These are phyloP conservation scores for Poecilia wingei DNA, from an alignment of 2,797 vertebrate species.

Conservation along the genomic window DNA sequence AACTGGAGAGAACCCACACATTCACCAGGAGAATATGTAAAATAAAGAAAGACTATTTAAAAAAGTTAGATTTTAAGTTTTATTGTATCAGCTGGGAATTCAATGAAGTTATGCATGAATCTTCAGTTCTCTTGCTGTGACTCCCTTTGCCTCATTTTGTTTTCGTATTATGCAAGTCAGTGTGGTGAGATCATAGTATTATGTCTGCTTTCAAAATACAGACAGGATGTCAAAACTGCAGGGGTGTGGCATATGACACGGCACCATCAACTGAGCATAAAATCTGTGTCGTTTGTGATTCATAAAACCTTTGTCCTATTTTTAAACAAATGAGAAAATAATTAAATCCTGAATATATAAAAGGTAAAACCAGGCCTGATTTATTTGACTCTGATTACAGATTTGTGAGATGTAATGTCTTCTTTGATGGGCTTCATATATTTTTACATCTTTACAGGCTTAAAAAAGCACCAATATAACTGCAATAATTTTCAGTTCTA, in stretches of 20 bases:
- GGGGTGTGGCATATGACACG: background rate
- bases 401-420: background rate
- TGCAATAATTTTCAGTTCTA: slow-evolving; percentile 18
- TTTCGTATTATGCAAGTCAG: background rate
- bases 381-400: background rate
- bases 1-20: background rate
- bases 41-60: background rate
- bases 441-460: background rate
- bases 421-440: background rate
- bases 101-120: background rate
- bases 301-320: background rate
- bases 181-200: background rate
- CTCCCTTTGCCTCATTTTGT: background rate
- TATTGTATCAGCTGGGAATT: background rate
- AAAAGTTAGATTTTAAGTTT: background rate
- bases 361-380: background rate
- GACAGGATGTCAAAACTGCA: background rate
- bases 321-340: background rate
- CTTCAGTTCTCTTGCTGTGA: background rate
- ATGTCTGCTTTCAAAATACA: background rate
- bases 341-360: background rate
- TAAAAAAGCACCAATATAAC: slow-evolving; percentile 7
- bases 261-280: background rate
- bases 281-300: background rate
- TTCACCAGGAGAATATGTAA: background rate